Percentiles rank a stretch among this genome's conserved stretches.
phyloP scores from a whole-genome alignment of 2,888 invertebrate genomes.

The Dicycla oo region DNA sequence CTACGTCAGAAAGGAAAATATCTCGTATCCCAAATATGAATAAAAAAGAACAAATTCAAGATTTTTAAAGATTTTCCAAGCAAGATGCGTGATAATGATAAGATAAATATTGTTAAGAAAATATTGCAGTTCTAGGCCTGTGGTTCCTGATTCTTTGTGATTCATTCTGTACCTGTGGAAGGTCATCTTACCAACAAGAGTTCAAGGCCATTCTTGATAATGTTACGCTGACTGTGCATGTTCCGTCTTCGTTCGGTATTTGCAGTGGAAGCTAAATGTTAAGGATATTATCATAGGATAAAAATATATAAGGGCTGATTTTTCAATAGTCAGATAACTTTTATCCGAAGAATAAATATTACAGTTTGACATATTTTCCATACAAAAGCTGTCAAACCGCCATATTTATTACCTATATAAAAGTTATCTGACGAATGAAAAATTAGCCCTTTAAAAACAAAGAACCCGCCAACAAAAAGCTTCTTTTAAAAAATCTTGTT shows the following conservation, averaged over 20 bases:
- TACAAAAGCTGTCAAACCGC: too few species aligned
- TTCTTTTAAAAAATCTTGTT: not conserved
- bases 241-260: not conserved
- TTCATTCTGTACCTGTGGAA: slow-evolving; percentile 2
- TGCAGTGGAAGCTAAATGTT: not conserved
- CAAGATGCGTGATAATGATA: not conserved
- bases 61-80: not conserved
- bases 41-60: not conserved
- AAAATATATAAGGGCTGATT: too few species aligned
- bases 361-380: too few species aligned
- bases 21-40: not conserved
- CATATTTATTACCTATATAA: too few species aligned
- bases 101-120: slow-evolving; percentile 2
- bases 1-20: not conserved
- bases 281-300: not conserved
- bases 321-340: too few species aligned
- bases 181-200: slow-evolving; percentile 6
- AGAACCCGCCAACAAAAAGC: not conserved
- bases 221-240: not conserved
- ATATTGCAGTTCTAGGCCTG: not conserved
- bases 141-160: not conserved
- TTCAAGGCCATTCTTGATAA: slow-evolving; percentile 15
- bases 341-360: too few species aligned
- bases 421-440: too few species aligned
- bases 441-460: too few species aligned